Conservation (phyloP, 2,113 vertebrate genomes). For the Mustela lutreola region DNA sequence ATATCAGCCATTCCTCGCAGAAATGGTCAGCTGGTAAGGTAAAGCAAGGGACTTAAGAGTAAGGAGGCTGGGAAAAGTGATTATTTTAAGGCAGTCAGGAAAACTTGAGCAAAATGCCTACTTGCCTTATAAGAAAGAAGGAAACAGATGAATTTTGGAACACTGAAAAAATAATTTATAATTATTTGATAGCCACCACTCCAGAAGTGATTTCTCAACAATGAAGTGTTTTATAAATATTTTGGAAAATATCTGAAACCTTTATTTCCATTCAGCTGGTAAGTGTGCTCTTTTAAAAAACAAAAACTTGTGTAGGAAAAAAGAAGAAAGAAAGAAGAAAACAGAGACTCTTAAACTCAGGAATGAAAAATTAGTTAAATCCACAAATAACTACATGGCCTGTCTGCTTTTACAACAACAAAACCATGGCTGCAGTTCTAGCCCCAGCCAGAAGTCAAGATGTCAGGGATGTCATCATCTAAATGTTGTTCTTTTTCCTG, state of each 20-base stretch:
- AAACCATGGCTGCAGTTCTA: background rate
- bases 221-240: constrained; percentile 47
- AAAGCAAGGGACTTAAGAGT: background rate
- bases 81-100: background rate
- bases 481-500: background rate
- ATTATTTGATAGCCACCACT: constrained; percentile 43
- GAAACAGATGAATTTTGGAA: background rate
- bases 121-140: background rate
- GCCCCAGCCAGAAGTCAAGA: background rate
- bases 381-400: background rate
- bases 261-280: constrained; percentile 54
- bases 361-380: constrained; percentile 5
- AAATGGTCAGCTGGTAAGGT: constrained; percentile 33
- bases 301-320: constrained; percentile 19
- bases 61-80: background rate
- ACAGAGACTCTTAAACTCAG: background rate
- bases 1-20: background rate
- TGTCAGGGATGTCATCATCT: background rate
- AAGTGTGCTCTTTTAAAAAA: constrained; percentile 67
- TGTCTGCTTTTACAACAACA: background rate
- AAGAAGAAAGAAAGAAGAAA: background rate
- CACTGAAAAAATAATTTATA: constrained; percentile 45
- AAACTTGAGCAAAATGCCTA: background rate
- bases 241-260: constrained; percentile 64
- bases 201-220: constrained; percentile 15